Conservation (phyloP, 2,113 vertebrate species). For the Turdus rufiventris region DNA sequence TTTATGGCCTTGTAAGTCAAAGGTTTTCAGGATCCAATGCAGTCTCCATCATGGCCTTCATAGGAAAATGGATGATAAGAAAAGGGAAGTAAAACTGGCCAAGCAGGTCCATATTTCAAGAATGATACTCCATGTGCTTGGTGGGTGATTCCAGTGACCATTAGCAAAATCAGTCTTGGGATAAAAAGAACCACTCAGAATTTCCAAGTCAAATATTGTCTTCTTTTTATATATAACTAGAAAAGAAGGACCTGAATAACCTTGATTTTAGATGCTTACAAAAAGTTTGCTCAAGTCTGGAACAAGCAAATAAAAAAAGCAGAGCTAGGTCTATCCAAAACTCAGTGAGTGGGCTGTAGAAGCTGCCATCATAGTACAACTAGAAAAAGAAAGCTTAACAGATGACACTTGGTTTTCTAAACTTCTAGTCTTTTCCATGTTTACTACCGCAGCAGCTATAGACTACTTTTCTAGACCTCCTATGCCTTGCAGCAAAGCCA, state of each 20-base stretch:
- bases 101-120: background rate
- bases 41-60: background rate
- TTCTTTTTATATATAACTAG: background rate
- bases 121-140: fast-evolving
- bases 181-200: background rate
- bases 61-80: background rate
- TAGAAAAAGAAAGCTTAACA: background rate
- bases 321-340: background rate
- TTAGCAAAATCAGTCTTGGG: background rate
- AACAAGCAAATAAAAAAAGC: background rate
- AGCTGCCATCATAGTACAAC: background rate
- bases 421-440: background rate
- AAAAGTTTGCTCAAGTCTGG: background rate
- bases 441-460: background rate
- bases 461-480: background rate
- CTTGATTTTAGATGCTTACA: background rate
- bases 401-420: background rate
- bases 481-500: background rate
- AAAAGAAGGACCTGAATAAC: background rate
- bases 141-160: background rate
- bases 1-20: background rate
- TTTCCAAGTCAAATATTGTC: background rate
- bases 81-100: background rate
- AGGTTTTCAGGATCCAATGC: background rate
- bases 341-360: background rate